Conservation (phyloP, 2,797 vertebrate genomes). For the Enteromius thamalakanensis region DNA sequence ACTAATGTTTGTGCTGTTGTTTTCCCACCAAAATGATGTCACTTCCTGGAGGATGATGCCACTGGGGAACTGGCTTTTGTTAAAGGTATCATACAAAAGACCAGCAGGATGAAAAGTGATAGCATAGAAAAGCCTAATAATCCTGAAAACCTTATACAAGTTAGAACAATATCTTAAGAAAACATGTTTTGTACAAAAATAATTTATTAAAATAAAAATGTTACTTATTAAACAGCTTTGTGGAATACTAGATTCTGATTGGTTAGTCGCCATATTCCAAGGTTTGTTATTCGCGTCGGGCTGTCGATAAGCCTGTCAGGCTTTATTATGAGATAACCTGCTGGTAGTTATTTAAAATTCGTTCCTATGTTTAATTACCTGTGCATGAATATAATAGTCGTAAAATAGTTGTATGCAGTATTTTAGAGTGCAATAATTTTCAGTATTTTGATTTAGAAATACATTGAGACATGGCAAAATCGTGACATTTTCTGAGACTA, state of each 20-base stretch:
- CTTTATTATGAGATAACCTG: no score
- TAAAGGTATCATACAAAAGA: not conserved
- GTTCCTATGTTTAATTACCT: not conserved
- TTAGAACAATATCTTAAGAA: not conserved
- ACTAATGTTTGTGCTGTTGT: not conserved
- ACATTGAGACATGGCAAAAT: not conserved
- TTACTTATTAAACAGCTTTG: not conserved
- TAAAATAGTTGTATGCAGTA: not conserved
- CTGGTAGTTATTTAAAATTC: not conserved
- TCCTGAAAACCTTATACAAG: not conserved
- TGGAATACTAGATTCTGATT: no score
- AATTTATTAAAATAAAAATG: not conserved
- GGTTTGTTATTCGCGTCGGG: no score
- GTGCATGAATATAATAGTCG: not conserved
- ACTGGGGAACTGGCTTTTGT: not conserved
- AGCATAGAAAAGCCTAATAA: not conserved
- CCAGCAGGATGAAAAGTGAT: not conserved
- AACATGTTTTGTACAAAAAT: not conserved
- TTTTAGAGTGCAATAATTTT: not conserved
- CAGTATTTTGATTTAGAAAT: not conserved
- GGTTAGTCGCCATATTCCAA: no score
- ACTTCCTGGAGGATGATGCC: not conserved
- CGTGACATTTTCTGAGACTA: not conserved
- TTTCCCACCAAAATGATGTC: constrained; percentile 1
- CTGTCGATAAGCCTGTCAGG: no score